Evolutionary conservation across 1,140 invertebrate genomes (phyloP).

Genomic region (Lordiphosa stackelbergi): DNA sequence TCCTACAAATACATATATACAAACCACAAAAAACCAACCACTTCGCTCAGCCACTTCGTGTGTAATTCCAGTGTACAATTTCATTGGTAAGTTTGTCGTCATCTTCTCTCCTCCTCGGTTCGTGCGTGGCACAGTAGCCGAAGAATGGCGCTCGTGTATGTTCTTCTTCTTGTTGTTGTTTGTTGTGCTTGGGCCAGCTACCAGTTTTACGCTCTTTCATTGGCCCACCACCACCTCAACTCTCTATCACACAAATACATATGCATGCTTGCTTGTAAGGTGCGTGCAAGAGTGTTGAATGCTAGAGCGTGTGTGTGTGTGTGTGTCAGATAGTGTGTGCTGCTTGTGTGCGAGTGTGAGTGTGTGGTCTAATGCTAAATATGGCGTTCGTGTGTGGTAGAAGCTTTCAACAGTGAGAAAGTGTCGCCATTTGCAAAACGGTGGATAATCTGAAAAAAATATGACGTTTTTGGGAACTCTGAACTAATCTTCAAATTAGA

Average conservation of each 20-base stretch:
- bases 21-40: slow-evolving; percentile 1
- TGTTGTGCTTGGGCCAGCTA: slow-evolving; percentile 38
- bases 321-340: slow-evolving; percentile 14
- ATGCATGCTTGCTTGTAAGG: background rate
- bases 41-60: slow-evolving; percentile 1
- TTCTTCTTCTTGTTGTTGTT: slow-evolving; percentile 26
- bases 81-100: slow-evolving; percentile 37
- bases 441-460: slow-evolving; percentile 1
- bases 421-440: slow-evolving; percentile 40
- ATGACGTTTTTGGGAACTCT: background rate
- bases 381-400: slow-evolving; percentile 13
- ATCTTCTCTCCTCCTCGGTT: slow-evolving; percentile 29
- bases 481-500: background rate
- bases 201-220: slow-evolving; percentile 76
- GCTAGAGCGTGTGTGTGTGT: slow-evolving; percentile 45
- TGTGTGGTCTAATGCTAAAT: slow-evolving; percentile 10
- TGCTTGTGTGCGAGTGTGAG: slow-evolving; percentile 18
- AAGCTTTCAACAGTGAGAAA: slow-evolving; percentile 22
- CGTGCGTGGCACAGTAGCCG: slow-evolving; percentile 54
- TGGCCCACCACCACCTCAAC: slow-evolving; percentile 43
- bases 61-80: slow-evolving; percentile 42
- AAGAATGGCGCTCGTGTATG: slow-evolving; percentile 38
- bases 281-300: slow-evolving; percentile 24
- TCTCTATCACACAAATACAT: slow-evolving; percentile 6
- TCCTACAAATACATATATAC: slow-evolving; percentile 6